Conservation (phyloP, 53 echinoderm and acorn worm genomes). For the Paracentrotus lividus region DNA sequence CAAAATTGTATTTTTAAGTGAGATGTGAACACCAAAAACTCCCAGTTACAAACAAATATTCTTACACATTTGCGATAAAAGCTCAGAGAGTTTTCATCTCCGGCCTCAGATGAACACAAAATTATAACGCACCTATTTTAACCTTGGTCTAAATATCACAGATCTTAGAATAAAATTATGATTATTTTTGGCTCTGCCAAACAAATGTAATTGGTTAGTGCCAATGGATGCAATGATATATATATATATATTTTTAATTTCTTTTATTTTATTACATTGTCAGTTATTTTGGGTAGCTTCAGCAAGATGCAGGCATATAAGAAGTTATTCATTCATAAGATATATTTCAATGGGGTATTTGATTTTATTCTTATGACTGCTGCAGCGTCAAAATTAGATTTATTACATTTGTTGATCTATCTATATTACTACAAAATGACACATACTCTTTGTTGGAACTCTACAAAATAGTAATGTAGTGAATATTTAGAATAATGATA, state of each 20-base stretch:
- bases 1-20: background rate
- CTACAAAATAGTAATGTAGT: too few relatives aligned
- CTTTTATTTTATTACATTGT: background rate
- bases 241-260: background rate
- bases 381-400: too few relatives aligned
- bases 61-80: background rate
- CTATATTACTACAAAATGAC: too few relatives aligned
- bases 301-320: background rate
- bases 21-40: background rate
- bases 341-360: too few relatives aligned
- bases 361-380: too few relatives aligned
- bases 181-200: background rate
- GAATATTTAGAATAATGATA: too few relatives aligned
- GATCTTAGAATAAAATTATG: background rate
- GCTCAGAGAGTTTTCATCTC: background rate
- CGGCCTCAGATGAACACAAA: too few relatives aligned
- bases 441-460: too few relatives aligned
- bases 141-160: background rate
- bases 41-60: background rate
- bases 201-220: background rate
- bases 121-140: background rate
- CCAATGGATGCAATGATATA: background rate
- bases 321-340: background rate
- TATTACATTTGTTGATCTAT: too few relatives aligned
- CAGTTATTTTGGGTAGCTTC: background rate